Evolutionary conservation across 2,888 invertebrate genomes (phyloP).

Genomic region (Neoitamus cyanurus): DNA sequence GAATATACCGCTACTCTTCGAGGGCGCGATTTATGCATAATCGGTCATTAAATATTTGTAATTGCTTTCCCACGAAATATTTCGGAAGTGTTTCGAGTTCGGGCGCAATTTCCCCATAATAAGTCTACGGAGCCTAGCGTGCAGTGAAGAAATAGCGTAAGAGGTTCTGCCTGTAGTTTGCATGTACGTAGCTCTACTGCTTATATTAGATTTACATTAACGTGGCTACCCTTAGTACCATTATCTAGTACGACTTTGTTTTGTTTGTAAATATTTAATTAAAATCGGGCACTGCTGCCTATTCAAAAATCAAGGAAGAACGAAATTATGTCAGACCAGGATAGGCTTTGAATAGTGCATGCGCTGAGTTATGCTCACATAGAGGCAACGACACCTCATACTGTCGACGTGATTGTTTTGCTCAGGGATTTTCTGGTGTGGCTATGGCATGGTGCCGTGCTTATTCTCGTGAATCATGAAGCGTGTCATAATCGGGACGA

Average conservation of each 20-base stretch:
- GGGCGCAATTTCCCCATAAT: neutral
- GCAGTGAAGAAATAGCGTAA: neutral
- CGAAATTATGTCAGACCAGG: constrained; percentile 16
- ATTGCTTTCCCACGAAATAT: neutral
- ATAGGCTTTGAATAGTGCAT: constrained; percentile 14
- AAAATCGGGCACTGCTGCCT: neutral
- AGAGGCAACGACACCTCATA: neutral
- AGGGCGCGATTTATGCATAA: neutral
- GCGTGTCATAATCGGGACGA: neutral
- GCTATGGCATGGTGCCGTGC: neutral
- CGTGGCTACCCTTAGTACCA: neutral
- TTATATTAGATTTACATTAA: neutral
- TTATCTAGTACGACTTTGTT: neutral
- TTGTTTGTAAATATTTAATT: neutral
- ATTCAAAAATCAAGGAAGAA: neutral
- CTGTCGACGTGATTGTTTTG: constrained; percentile 17
- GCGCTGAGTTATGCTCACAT: neutral
- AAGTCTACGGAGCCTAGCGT: neutral
- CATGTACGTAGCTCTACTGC: neutral
- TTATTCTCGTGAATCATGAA: constrained; percentile 8
- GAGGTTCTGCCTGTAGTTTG: neutral
- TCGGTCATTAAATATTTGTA: neutral
- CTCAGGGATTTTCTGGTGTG: neutral
- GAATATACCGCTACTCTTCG: too few relatives aligned
- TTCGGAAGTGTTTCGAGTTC: neutral